These are phyloP conservation scores for Panonychus citri DNA, from an alignment of 1,140 invertebrate genomes.

Conservation along the genomic window DNA sequence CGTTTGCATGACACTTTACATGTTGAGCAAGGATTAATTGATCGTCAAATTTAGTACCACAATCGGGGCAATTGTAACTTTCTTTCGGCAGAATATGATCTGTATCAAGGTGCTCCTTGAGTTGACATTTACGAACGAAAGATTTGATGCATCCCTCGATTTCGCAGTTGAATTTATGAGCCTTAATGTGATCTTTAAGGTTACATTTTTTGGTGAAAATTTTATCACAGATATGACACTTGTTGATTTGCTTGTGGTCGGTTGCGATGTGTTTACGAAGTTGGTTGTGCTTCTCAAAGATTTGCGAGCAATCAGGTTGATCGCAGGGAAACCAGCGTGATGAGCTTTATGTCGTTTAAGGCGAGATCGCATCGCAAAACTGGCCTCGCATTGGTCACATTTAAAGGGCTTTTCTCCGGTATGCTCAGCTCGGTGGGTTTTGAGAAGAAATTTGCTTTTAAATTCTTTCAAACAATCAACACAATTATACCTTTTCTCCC, in stretches of 20 bases:
- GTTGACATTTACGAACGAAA: not conserved
- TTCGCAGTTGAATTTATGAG: slow-evolving; percentile 1
- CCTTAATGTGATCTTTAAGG: not conserved
- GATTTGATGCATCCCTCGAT: not conserved
- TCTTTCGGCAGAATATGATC: not conserved
- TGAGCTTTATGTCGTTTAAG: slow-evolving; percentile 14
- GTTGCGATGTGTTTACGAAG: not conserved
- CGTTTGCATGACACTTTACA: not conserved
- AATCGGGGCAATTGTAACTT: not conserved
- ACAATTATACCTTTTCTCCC: slow-evolving; percentile 6
- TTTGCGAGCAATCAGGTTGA: not conserved
- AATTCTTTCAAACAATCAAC: slow-evolving; percentile 14
- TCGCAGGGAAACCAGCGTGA: slow-evolving; percentile 19
- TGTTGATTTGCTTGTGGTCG: not conserved
- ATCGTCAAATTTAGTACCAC: not conserved
- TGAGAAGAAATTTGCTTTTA: slow-evolving; percentile 6
- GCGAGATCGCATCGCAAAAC: slow-evolving; percentile 1
- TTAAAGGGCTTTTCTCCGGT: slow-evolving; percentile 23
- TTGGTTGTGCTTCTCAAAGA: not conserved
- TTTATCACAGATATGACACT: slow-evolving; percentile 1
- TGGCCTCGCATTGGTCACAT: slow-evolving; percentile 25
- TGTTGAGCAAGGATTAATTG: not conserved
- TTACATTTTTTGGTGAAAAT: not conserved
- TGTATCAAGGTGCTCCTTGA: not conserved
- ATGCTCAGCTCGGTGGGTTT: slow-evolving; percentile 2